These are phyloP conservation scores for Calyptomena viridis DNA, from an alignment of 2,113 vertebrate genomes.

Conservation along the genomic window DNA sequence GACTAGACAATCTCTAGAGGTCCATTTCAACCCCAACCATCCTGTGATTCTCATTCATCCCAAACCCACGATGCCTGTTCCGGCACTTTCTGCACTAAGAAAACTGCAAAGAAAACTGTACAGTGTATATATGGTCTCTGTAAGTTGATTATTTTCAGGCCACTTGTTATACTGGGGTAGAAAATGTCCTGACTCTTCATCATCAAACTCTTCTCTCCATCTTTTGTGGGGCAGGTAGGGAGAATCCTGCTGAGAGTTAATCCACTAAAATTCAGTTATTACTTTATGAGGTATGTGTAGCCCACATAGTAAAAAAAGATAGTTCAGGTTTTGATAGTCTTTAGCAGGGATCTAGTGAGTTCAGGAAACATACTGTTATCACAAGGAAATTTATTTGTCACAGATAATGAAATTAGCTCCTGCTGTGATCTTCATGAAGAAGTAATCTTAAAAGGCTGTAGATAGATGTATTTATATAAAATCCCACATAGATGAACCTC, in stretches of 20 bases:
- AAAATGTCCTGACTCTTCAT: neutral
- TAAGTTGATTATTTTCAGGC: neutral
- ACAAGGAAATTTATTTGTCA: neutral
- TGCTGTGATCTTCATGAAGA: neutral
- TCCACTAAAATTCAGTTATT: neutral
- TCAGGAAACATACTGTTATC: neutral
- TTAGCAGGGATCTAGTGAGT: neutral
- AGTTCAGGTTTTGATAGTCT: neutral
- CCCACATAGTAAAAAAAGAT: neutral
- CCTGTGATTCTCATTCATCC: neutral
- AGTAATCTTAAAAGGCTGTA: neutral
- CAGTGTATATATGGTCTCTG: neutral
- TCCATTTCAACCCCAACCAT: neutral
- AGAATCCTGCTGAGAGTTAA: neutral
- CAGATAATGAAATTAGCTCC: neutral
- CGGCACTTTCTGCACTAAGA: neutral
- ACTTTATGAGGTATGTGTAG: neutral
- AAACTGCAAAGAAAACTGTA: neutral
- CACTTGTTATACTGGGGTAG: neutral
- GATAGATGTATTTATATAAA: neutral
- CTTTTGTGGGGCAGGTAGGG: neutral
- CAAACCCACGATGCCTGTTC: neutral
- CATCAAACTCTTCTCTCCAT: neutral
- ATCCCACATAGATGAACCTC: neutral
- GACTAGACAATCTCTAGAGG: neutral